Conservation (phyloP, 2,113 vertebrate genomes). For the Microtus richardsoni region DNA sequence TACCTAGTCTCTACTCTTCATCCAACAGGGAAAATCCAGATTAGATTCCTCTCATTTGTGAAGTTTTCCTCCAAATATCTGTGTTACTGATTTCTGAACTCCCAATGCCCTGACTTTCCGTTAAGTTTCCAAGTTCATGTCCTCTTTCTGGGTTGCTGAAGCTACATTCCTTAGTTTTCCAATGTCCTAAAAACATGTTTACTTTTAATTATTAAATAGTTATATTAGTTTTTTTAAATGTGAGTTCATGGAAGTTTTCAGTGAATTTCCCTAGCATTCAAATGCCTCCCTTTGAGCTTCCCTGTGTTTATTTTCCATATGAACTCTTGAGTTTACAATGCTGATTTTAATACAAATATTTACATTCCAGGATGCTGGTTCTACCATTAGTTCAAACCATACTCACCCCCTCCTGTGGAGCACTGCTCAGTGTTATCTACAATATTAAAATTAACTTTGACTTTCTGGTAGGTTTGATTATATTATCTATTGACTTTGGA, state of each 20-base stretch:
- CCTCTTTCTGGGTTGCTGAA: background rate
- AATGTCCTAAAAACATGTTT: slow-evolving; percentile 25
- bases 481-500: background rate
- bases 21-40: background rate
- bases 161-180: background rate
- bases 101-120: background rate
- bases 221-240: slow-evolving; percentile 13
- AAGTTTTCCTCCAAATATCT: slow-evolving; percentile 6
- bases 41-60: background rate
- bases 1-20: background rate
- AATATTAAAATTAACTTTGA: slow-evolving; percentile 20
- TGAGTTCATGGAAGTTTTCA: background rate
- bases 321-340: background rate
- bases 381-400: background rate
- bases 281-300: background rate
- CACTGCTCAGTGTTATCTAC: background rate
- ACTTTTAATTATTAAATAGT: slow-evolving; percentile 49
- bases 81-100: slow-evolving; percentile 29
- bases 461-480: slow-evolving; percentile 12
- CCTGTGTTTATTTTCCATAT: background rate
- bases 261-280: background rate
- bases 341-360: slow-evolving; percentile 35
- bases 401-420: background rate
- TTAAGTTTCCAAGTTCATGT: background rate
- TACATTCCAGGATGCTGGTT: background rate